Base-by-base conservation (phyloP, 2,888 invertebrate genomes). In the Eilema caniola region DNA sequence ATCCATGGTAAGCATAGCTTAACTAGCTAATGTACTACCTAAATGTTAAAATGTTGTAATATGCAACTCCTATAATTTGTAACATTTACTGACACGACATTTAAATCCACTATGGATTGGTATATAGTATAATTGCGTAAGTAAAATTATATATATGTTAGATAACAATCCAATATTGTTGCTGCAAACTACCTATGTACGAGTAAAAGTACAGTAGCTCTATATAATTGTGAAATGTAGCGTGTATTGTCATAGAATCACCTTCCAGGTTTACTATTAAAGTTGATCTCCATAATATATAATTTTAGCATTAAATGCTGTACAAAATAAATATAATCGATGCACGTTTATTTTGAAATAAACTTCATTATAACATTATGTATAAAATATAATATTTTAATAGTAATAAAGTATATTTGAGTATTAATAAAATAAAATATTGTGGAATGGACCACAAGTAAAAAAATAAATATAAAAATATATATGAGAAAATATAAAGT, bases 261-360 rank as follows among this genome's bases (percentile, higher is more conserved):
- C 20, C 28, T 28, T n/a, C n/a, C 63, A 67, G 63, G 47, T 59
- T 66, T 66, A 66, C 20, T 62, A 33, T 60, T 25, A 33, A 57
- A 65, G 14, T 65, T 66, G 65, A 61, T 66, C 62, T 66, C 62
- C 12, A 12, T 66, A 16, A 31, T 47, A 31, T 60, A 53, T 28
- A 53, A 53, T 31, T 31, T 57, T 57, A 67, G 71, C 71, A 71
- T 67, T 28, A 33, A 71, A 67, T 71, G 71, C 67, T 71, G 60
- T 64, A 66, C 57, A 66, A 66, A 66, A 57, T 47, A 24, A 61
- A 62, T 56, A 37, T 37, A 10, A 56, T 20, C 2, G 28, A 25
- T 69, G 10, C 16, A 62, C 28, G 14, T 57, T 68, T 57, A 62
- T 61, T 56, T 57, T 67, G n/a, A 14, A 41, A 33, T 41, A 68